Conservation (phyloP, 2,888 invertebrate genomes). For the Tinea semifulvella region DNA sequence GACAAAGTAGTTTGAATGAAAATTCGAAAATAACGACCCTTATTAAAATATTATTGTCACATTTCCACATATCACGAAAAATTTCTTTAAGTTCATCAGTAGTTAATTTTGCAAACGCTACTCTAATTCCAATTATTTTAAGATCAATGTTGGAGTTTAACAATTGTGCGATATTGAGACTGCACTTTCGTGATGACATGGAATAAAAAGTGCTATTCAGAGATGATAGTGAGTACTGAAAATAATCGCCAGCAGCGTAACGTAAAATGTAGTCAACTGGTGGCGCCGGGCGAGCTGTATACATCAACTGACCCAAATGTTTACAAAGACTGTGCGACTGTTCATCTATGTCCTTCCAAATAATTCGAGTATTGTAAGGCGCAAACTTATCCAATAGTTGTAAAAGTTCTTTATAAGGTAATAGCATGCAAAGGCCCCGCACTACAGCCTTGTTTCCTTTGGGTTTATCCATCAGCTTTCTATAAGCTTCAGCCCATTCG, state of each 20-base stretch:
- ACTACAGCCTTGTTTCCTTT: constrained; percentile 27
- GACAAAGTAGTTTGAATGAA: constrained; percentile 31
- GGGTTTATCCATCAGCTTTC: constrained; percentile 23
- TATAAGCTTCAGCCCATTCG: constrained; percentile 30
- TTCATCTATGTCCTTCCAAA: constrained; percentile 36
- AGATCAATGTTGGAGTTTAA: constrained; percentile 26
- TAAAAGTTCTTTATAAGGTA: constrained; percentile 26
- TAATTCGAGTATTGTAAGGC: constrained; percentile 34
- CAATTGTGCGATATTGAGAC: neutral
- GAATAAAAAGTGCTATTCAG: constrained; percentile 39
- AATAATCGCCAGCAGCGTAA: constrained; percentile 45
- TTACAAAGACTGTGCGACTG: constrained; percentile 33
- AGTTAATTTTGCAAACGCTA: constrained; percentile 33
- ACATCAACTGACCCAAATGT: constrained; percentile 43
- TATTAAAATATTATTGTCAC: constrained; percentile 36
- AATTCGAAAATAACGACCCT: constrained; percentile 37
- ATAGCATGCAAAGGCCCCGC: constrained; percentile 33
- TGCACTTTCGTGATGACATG: constrained; percentile 18
- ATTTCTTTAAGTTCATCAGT: constrained; percentile 28
- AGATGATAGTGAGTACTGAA: constrained; percentile 42
- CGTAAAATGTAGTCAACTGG: constrained; percentile 30
- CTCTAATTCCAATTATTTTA: constrained; percentile 43
- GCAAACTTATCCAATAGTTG: constrained; percentile 33
- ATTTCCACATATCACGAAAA: constrained; percentile 34
- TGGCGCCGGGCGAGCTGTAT: constrained; percentile 40